Percentiles rank a stretch among this genome's conserved stretches.
Conservation (phyloP, 2,888 invertebrate species). For the Iselma pallidipennis region DNA sequence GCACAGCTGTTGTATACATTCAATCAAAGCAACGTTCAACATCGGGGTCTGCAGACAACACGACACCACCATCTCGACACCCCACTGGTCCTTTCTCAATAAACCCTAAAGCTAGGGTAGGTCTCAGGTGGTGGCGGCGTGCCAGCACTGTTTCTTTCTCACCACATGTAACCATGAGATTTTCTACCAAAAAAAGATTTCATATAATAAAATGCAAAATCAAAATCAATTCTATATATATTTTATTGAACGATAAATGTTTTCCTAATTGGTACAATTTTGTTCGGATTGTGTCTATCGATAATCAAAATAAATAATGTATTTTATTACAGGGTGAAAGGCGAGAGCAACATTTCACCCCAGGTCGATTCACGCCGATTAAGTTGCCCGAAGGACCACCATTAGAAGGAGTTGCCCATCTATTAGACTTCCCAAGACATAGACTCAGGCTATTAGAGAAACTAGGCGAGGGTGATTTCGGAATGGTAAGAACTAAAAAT, state of each 20-base stretch:
- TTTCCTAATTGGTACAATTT: not conserved
- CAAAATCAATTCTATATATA: no score
- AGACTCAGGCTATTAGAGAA: slow-evolving; percentile 81
- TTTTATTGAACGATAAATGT: no score
- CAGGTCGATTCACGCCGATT: slow-evolving; percentile 74
- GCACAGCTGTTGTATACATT: slow-evolving; percentile 39
- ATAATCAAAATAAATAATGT: slow-evolving; percentile 14
- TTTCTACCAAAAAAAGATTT: no score
- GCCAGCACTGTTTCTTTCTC: not conserved
- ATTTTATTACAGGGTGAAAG: slow-evolving; percentile 60
- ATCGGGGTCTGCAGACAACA: slow-evolving; percentile 20
- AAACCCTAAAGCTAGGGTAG: slow-evolving; percentile 11
- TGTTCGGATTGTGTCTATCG: no score
- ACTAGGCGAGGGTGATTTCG: slow-evolving; percentile 86
- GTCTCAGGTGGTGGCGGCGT: slow-evolving; percentile 29
- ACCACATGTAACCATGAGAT: slow-evolving; percentile 4
- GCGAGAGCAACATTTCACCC: slow-evolving; percentile 68
- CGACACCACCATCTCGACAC: slow-evolving; percentile 25
- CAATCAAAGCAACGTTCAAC: slow-evolving; percentile 33
- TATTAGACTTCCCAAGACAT: slow-evolving; percentile 82
- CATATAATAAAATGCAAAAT: not conserved
- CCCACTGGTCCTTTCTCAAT: slow-evolving; percentile 20
- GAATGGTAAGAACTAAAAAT: slow-evolving; percentile 67
- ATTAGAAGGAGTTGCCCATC: slow-evolving; percentile 68
- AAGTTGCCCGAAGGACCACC: slow-evolving; percentile 73